phyloP scores from a whole-genome alignment of 2,113 vertebrate genomes.

The Nerophis lumbriciformis region DNA sequence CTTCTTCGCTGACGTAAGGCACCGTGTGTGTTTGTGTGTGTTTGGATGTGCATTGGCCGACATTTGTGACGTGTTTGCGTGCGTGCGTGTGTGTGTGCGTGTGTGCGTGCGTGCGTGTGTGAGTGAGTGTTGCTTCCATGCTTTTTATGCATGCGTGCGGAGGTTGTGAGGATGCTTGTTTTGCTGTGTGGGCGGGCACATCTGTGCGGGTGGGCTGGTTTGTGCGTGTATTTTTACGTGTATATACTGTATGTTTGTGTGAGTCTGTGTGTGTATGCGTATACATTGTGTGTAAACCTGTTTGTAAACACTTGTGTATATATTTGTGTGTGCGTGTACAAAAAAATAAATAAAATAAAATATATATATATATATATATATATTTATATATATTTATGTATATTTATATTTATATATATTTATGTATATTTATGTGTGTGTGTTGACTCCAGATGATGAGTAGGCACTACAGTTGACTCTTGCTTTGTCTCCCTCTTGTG shows the following conservation, averaged over 20 bases:
- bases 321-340: no score
- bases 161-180: background rate
- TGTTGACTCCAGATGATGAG: constrained; percentile 56
- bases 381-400: no score
- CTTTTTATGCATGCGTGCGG: background rate
- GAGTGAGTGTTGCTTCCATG: no score
- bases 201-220: constrained; percentile 20
- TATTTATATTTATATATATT: no score
- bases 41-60: background rate
- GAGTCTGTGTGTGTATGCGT: background rate
- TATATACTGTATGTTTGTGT: constrained; percentile 7
- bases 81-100: background rate
- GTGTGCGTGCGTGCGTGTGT: background rate
- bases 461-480: constrained; percentile 49
- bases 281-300: no score
- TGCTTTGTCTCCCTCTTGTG: constrained; percentile 19
- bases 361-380: no score
- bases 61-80: constrained; percentile 4
- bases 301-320: no score
- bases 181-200: constrained; percentile 31
- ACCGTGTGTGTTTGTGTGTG: constrained; percentile 2
- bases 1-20: constrained; percentile 96
- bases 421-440: no score
- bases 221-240: no score
- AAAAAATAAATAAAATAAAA: no score